Base-by-base conservation (phyloP, 2,797 vertebrate genomes). In the Odontamblyopus rebecca region DNA sequence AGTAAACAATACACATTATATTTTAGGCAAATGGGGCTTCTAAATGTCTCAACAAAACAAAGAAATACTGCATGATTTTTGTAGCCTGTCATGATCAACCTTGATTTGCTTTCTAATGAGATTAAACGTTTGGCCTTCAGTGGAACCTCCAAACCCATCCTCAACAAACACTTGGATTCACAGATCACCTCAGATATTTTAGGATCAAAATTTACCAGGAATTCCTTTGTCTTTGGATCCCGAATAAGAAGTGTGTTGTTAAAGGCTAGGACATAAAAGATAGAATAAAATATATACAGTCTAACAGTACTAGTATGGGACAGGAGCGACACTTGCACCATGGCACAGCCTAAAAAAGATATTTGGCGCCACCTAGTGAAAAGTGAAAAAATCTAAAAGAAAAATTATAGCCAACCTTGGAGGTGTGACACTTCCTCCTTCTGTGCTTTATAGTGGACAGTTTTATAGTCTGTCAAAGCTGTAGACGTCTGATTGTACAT, bases 141-240 rank as follows among this genome's bases (percentile, higher is more conserved):
- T 0, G 95, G 95, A 80, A 96, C 88, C 53, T 93, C 88, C 41
- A 96, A 77, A 30, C 89, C 93, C 92, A 96, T 79, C 76, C 92
- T 95, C 54, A 93, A 50, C 93, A 96, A 92, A 77, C 92, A 94
- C 78, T 95, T 95, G 0, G 94, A 91, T 78, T 96, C 96, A 66
- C 77, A 82, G 27, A 95, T 85, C 59, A 94, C 76, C 79, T 95
- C 94, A 64, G 76, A 76, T 80, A 96, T 90, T 68, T 94, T 93
- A 41, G 93, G 90, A 78, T 96, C 93, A 83, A 95, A 94, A 89
- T 96, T 96, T 73, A 94, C 88, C 15, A 95, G 12, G 3, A 95
- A 69, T 81, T 93, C 93, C 67, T 89, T 90, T 2, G 92, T 93
- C 72, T 82, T 82, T 74, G 93, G 93, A 81, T 95, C 90, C 41